Conservation (phyloP, 2,797 vertebrate species). For the Spondyliosoma cantharus region DNA sequence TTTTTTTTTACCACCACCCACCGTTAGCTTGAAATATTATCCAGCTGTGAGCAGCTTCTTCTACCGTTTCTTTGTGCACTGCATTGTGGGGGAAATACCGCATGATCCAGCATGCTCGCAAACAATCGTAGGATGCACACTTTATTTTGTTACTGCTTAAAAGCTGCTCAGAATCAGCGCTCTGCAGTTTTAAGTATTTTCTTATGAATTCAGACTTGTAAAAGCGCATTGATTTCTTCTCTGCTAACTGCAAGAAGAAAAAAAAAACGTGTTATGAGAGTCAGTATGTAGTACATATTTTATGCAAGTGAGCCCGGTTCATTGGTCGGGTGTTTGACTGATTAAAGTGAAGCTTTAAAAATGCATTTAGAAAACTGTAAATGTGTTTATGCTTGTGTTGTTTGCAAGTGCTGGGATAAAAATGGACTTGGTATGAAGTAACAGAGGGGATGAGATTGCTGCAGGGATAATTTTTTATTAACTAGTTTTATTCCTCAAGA, state of each 20-base stretch:
- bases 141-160: background rate
- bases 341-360: constrained; percentile 17
- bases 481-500: constrained; percentile 58
- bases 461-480: constrained; percentile 64
- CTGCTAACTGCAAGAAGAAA: background rate
- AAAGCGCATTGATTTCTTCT: background rate
- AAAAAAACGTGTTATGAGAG: background rate
- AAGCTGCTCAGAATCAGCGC: background rate
- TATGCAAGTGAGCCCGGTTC: background rate
- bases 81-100: background rate
- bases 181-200: constrained; percentile 3
- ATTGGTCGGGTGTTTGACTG: background rate
- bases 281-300: background rate
- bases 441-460: constrained; percentile 43
- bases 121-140: background rate
- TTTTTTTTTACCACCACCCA: background rate
- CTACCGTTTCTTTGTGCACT: background rate
- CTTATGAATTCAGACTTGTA: background rate
- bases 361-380: constrained; percentile 19
- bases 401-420: constrained; percentile 30
- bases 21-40: constrained; percentile 21
- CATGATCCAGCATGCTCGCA: background rate
- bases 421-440: constrained; percentile 42
- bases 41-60: constrained; percentile 20
- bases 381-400: constrained; percentile 41